Base-by-base conservation (phyloP, 2,888 invertebrate genomes). In the Meliscaeva auricollis region DNA sequence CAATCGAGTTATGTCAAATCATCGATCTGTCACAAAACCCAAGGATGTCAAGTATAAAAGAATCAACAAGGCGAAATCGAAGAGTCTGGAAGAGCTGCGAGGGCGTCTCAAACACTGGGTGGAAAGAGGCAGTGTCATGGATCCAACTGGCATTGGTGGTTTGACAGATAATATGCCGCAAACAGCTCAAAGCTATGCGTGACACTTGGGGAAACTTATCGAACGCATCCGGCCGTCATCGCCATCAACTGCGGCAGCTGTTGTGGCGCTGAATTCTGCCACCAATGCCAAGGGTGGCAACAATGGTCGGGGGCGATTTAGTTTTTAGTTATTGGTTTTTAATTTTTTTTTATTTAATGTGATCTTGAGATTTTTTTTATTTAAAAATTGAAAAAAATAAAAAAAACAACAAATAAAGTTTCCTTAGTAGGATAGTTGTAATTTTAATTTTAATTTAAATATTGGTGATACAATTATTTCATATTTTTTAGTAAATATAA, bases 31-130 rank as follows among this genome's bases (percentile, higher is more conserved):
- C 66, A 97, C 97, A 5, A 97, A 97, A 91, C 97, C 97, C 87
- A 97, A 97, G 93, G 97, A 97, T 91, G 97, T 97, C 38, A 97
- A 97, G 92, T 97, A 97, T 93, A 97, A 97, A 91, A 94, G 97
- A 90, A 97, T 97, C 91, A 97, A 97, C 91, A 97, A 97, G 91
- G 97, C 97, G 5, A 97, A 97, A 91, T 97, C 97, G 83, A 97
- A 97, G 92, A 97, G 97, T 89, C 93, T 97, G 87, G 97, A 97
- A 89, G 97, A 97, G 89, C 90, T 97, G 76, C 93, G 97, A 3
- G 97, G 97, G 0, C 94, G 96, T 87, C 93, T 97, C 90, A 96
- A 96, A 93, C 96, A 96, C 91, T 96, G 97, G 95, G 96, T 97
- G 41, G 97, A 97, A 74, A 96, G 96, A 87, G 96, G 96, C 7